Percentiles rank a stretch among this genome's conserved stretches.
Conservation (phyloP, 2,797 vertebrate species). For the Pogonophryne albipinna region DNA sequence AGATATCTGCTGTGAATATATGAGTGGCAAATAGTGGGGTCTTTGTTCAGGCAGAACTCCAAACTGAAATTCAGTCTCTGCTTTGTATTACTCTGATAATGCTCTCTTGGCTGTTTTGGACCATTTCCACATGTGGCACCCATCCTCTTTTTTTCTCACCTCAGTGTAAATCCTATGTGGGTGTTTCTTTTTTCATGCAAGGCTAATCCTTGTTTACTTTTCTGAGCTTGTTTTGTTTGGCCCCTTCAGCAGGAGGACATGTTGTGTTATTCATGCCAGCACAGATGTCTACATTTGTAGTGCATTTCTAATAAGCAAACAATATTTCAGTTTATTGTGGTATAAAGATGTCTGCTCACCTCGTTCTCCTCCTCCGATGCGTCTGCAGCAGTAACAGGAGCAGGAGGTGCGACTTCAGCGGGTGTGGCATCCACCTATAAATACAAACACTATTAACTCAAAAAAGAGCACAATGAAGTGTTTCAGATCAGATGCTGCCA, state of each 20-base stretch:
- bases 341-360: conserved; percentile 48
- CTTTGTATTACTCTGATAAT: not conserved
- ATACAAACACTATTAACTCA: conserved; percentile 1
- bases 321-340: not conserved
- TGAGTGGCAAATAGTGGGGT: not conserved
- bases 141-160: not conserved
- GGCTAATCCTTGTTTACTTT: not conserved
- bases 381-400: conserved; percentile 49
- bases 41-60: not conserved
- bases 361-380: conserved; percentile 79
- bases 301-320: not conserved
- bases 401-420: conserved; percentile 30
- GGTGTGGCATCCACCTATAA: conserved; percentile 56
- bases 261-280: not conserved
- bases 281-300: not conserved
- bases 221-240: not conserved
- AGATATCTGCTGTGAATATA: not conserved
- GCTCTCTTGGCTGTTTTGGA: conserved; percentile 10
- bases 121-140: not conserved
- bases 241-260: not conserved
- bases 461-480: not conserved
- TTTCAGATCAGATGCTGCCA: not conserved
- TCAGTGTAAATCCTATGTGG: not conserved
- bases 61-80: not conserved
- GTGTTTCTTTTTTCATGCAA: not conserved